Conservation (phyloP, 2,113 vertebrate species). For the Salvelinus fontinalis region DNA sequence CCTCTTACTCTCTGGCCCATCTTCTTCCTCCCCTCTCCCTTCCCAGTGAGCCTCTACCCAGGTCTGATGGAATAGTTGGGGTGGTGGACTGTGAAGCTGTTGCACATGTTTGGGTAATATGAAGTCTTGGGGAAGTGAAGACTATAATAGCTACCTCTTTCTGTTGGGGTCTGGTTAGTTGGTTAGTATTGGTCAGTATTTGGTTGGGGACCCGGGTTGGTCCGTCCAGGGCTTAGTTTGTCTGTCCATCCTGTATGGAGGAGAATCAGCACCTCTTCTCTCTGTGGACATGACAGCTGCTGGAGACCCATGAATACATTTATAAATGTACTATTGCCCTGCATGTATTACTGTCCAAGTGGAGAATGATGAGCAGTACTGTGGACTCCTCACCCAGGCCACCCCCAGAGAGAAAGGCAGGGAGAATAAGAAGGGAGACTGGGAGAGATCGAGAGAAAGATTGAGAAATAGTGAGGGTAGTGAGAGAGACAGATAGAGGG, state of each 20-base stretch:
- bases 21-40: not conserved
- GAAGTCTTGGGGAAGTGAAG: not conserved
- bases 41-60: not conserved
- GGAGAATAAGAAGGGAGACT: not conserved
- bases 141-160: not conserved
- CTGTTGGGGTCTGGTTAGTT: not conserved
- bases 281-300: conserved; percentile 12
- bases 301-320: conserved; percentile 39
- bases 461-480: not conserved
- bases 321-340: conserved; percentile 42
- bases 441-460: not conserved
- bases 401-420: conserved; percentile 20
- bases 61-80: not conserved
- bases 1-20: conserved; percentile 8
- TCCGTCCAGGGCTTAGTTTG: not conserved
- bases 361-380: conserved; percentile 40
- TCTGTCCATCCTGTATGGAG: not conserved
- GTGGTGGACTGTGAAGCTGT: not conserved
- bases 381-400: conserved; percentile 27
- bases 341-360: conserved; percentile 44
- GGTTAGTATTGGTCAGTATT: not conserved
- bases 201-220: not conserved
- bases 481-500: conserved; percentile 15
- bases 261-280: not conserved
- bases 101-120: not conserved